These are phyloP conservation scores for Acleris cristana DNA, from an alignment of 2,888 invertebrate genomes.

Conservation along the genomic window DNA sequence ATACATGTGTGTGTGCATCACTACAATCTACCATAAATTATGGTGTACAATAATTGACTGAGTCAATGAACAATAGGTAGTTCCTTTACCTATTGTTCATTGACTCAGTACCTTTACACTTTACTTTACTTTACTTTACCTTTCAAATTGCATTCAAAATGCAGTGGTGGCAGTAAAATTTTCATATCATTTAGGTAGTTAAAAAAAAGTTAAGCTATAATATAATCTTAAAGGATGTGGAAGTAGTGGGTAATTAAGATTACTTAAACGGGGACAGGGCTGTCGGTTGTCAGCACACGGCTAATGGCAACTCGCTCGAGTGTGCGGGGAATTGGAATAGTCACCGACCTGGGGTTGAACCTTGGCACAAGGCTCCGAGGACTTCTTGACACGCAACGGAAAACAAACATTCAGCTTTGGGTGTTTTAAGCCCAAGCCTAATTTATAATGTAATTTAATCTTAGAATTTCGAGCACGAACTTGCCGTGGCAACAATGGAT, in stretches of 20 bases:
- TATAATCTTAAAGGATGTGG: slow-evolving; percentile 41
- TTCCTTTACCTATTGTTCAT: too few species aligned
- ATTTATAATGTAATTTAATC: slow-evolving; percentile 25
- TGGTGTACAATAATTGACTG: too few species aligned
- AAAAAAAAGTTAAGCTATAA: too few species aligned
- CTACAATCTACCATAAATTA: too few species aligned
- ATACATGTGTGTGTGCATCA: too few species aligned
- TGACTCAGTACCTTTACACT: too few species aligned
- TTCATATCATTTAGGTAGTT: too few species aligned
- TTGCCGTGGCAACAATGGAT: slow-evolving; percentile 16
- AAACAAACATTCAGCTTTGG: slow-evolving; percentile 38
- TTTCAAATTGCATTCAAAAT: too few species aligned
- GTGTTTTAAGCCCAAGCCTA: slow-evolving; percentile 6
- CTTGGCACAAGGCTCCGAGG: slow-evolving; percentile 50
- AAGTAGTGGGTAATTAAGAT: slow-evolving; percentile 58
- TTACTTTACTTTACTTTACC: too few species aligned
- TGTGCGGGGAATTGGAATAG: slow-evolving; percentile 50
- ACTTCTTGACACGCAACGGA: slow-evolving; percentile 54
- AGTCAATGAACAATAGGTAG: too few species aligned
- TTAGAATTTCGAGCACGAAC: slow-evolving; percentile 17
- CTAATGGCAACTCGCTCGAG: slow-evolving; percentile 28
- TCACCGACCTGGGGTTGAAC: slow-evolving; percentile 54
- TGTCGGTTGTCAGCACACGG: slow-evolving; percentile 47
- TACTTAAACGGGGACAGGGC: slow-evolving; percentile 63
- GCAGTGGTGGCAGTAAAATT: neutral